phyloP scores from a whole-genome alignment of 2,113 vertebrate genomes.

The Hyperopisus bebe region DNA sequence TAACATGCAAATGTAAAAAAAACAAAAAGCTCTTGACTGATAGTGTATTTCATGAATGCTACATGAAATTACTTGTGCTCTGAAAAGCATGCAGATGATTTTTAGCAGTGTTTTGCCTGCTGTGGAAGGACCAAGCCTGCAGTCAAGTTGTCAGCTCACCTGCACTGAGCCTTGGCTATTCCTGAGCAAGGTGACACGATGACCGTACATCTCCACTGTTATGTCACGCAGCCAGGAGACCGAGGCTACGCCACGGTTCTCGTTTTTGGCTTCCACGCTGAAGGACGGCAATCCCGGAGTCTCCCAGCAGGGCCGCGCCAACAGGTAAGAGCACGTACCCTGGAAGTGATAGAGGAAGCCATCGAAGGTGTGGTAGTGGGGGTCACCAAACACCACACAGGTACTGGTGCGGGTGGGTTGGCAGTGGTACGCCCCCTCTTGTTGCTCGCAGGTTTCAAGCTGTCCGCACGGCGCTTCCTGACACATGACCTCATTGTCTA shows the following conservation, averaged over 20 bases:
- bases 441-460: constrained; percentile 80
- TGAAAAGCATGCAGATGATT: neutral
- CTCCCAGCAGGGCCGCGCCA: constrained; percentile 87
- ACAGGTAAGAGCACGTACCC: constrained; percentile 92
- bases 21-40: too few species aligned
- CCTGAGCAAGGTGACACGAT: constrained; percentile 82
- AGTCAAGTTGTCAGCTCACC: constrained; percentile 57
- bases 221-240: constrained; percentile 94
- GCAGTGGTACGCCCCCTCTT: constrained; percentile 83
- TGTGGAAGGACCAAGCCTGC: neutral
- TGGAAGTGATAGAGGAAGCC: constrained; percentile 98
- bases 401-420: constrained; percentile 86
- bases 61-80: neutral
- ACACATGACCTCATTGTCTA: constrained; percentile 84
- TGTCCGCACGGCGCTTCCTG: constrained; percentile 79
- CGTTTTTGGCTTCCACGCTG: constrained; percentile 94
- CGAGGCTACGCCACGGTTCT: constrained; percentile 77
- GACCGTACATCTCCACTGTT: constrained; percentile 85
- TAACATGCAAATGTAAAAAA: too few species aligned
- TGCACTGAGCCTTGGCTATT: constrained; percentile 78
- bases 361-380: constrained; percentile 97
- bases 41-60: neutral
- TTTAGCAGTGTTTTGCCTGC: neutral
- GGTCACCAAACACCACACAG: constrained; percentile 94
- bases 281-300: constrained; percentile 81